Evolutionary conservation across 2,888 invertebrate species (phyloP), one percentile per base, ranked within the genome.

Genomic region (Plebejus anna): DNA sequence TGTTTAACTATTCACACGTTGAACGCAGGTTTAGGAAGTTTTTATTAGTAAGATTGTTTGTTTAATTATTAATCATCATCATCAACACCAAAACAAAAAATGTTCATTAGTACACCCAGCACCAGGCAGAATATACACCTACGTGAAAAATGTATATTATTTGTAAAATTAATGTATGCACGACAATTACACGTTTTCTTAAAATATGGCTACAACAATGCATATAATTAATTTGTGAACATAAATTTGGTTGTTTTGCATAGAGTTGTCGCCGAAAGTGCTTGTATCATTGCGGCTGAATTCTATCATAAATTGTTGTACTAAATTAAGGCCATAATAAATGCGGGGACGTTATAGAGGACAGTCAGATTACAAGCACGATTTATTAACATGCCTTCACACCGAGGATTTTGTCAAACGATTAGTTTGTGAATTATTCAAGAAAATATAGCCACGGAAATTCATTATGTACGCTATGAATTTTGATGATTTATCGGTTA

Each of bases 341-440:
- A 83, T 85, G 84, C 80, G 81, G 82, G 82, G 83, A 83, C 82
- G 84, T 83, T 82, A 81, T 82, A 80, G 82, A 82, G 81, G 82
- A 82, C 80, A 82, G 82, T 88, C 87, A 86, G 83, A 88, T 88
- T 87, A 86, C 83, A 83, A 84, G 82, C 82, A 81, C 79, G 84
- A 89, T 88, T 88, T 88, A 88, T 88, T 85, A 76, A 73, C 55
- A 76, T 51, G 75, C 75, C 76, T 75, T 51, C 57, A 47, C 47
- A 73, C 51, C 16, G 32, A 73, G 73, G 73, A 36, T 73, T 73
- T 73, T 73, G 73, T 55, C 73, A 73, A 73, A 73, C 73, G 55
- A 73, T 73, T 73, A 73, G 73, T 73, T 51, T 51, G 16, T 73
- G 55, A 55, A 51, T 73, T 73, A 73, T 73, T 51, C 32, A 51